A percentile compares a stretch with the other conserved stretches of the same genome.
Conservation (phyloP, 2,113 vertebrate species). For the Eurypyga helias region DNA sequence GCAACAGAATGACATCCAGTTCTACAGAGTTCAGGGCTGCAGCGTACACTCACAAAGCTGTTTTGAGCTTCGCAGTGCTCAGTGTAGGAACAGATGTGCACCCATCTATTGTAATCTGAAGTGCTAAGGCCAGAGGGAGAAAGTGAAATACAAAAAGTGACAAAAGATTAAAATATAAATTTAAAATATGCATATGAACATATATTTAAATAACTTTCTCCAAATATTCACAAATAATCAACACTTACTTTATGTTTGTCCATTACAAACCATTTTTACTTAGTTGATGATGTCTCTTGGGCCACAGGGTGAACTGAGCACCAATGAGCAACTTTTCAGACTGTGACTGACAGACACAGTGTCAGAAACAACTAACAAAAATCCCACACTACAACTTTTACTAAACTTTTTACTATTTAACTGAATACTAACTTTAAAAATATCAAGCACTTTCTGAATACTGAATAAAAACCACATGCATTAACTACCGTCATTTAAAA, state of each 20-base stretch:
- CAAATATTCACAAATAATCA: not conserved
- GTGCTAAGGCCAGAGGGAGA: not conserved
- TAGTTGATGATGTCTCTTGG: not conserved
- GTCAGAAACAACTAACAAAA: not conserved
- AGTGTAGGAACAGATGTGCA: not conserved
- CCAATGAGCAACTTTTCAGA: not conserved
- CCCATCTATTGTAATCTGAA: not conserved
- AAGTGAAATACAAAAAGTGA: not conserved
- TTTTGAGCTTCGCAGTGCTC: not conserved
- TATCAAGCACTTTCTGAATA: not conserved
- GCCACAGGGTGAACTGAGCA: not conserved
- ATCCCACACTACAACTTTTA: not conserved
- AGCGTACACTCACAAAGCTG: rapidly evolving
- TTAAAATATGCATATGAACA: not conserved
- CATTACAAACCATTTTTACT: not conserved
- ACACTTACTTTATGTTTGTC: not conserved
- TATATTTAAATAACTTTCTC: not conserved
- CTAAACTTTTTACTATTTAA: too few species aligned
- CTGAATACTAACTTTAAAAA: not conserved
- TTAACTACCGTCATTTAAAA: not conserved
- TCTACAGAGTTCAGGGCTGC: not conserved
- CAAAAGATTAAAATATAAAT: not conserved
- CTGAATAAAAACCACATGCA: not conserved
- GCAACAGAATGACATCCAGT: not conserved
- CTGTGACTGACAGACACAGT: not conserved